A percentile compares a stretch with the other conserved stretches of the same genome.
These are phyloP conservation scores for Sander vitreus DNA, from an alignment of 2,113 vertebrate genomes.

Conservation along the genomic window DNA sequence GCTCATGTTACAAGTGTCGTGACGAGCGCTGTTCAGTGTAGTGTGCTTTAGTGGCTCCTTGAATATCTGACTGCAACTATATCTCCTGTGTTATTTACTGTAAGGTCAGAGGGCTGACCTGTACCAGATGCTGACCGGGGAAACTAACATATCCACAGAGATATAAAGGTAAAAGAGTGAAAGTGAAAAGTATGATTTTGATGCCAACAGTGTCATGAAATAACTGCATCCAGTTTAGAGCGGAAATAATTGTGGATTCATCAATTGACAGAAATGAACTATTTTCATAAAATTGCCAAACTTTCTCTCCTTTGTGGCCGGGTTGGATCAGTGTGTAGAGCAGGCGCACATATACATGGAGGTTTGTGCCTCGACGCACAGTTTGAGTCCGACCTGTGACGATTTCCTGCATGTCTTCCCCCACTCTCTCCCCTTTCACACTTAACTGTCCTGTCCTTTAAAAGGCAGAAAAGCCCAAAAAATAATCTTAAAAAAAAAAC, in stretches of 20 bases:
- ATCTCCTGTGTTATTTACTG: constrained; percentile 65
- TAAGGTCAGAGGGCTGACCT: constrained; percentile 57
- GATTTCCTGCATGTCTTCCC: too few species aligned
- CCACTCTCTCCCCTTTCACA: too few species aligned
- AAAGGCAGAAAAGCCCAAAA: too few species aligned
- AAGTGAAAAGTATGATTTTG: background rate
- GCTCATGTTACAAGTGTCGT: constrained; percentile 67
- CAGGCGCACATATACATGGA: too few species aligned
- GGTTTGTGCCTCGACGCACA: too few species aligned
- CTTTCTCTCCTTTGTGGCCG: background rate
- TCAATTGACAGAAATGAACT: background rate
- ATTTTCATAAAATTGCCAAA: background rate
- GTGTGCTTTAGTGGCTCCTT: constrained; percentile 51
- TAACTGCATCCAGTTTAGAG: background rate
- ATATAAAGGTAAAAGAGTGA: background rate
- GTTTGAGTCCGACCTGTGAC: too few species aligned
- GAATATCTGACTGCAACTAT: constrained; percentile 68
- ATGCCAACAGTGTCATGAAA: background rate
- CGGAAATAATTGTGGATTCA: background rate
- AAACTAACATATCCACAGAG: background rate
- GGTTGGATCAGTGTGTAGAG: too few species aligned
- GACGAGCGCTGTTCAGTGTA: constrained; percentile 1
- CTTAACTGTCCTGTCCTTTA: too few species aligned
- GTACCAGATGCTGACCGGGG: constrained; percentile 12
- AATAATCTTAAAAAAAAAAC: too few species aligned